Conservation (phyloP, 2,113 vertebrate genomes). For the Cathartes aura region DNA sequence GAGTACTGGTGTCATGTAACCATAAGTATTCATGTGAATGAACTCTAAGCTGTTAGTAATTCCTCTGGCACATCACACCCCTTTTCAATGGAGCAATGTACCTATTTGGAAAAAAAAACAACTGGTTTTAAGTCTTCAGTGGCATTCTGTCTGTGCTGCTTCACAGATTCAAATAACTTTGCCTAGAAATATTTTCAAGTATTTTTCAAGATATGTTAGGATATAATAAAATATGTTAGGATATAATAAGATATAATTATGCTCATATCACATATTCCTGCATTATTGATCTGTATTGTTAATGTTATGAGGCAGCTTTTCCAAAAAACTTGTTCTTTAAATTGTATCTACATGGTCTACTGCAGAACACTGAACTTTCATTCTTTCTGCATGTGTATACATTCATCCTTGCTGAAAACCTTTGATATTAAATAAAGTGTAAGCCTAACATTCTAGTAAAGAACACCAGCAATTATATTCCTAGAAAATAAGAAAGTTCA, state of each 20-base stretch:
- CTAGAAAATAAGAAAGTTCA: slow-evolving; percentile 18
- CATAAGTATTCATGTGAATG: not conserved
- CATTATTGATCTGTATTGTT: not conserved
- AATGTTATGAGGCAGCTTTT: slow-evolving; percentile 61
- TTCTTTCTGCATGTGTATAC: slow-evolving; percentile 28
- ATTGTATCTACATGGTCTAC: slow-evolving; percentile 27
- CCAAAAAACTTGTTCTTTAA: slow-evolving; percentile 63
- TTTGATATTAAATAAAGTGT: not conserved
- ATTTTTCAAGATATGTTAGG: not conserved
- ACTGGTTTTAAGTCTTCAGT: slow-evolving; percentile 9
- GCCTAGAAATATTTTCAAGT: not conserved
- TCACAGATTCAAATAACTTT: not conserved
- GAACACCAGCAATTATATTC: slow-evolving; percentile 5
- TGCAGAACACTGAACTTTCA: slow-evolving; percentile 56
- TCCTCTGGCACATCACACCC: not conserved
- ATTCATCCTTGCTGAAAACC: slow-evolving; percentile 33
- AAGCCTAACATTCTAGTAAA: not conserved
- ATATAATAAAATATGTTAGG: not conserved
- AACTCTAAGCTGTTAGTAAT: not conserved
- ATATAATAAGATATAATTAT: not conserved
- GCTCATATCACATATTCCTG: not conserved
- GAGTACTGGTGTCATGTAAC: not conserved
- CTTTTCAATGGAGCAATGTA: not conserved
- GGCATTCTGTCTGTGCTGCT: not conserved
- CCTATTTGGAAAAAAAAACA: not conserved